Evolutionary conservation across 2,888 invertebrate genomes (phyloP), one percentile per base, ranked within the genome.

Genomic region (Germaria angustata): DNA sequence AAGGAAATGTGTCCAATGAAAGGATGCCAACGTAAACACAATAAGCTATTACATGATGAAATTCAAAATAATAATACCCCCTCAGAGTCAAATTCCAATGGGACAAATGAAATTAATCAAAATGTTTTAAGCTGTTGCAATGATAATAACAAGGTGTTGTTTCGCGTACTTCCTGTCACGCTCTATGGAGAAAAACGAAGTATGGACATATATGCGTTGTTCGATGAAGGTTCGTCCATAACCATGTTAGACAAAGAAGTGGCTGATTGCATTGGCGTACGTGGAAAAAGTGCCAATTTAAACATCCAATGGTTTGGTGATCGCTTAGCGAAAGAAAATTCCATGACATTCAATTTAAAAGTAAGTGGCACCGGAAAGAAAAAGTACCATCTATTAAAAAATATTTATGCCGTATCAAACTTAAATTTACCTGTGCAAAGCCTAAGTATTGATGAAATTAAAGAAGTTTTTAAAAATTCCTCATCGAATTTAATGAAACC

Each of bases 351-450:
- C 17, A 66, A 63, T 17, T 4, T 73, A 2, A 57, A 34, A 7
- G 15, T n/a, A 24, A 68, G 80, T 11, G 73, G 69, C n/a, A 9
- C n/a, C 0, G 61, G 32, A 0, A 73, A 61, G 53, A 77, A 57
- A 15, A 71, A 41, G 28, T 9, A 24, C 24, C 71, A 76, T 15
- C 17, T 61, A 3, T 15, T 66, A 11, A 51, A 17, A 17, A 82
- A 75, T 39, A 66, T 78, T 6, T 75, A 77, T 65, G 72, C 65
- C 9, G 68, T 79, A n/a, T 59, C 79, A 2, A 72, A 81, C 9
- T 41, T 69, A 11, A 68, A 55, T 22, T 39, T 80, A 20, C 77
- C 80, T 9, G 41, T 32, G 20, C 80, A 82, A 57, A 82, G 66
- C 46, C 32, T n/a, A n/a, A n/a, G n/a, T n/a, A n/a, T n/a, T n/a